Evolutionary conservation across 1,140 invertebrate genomes (phyloP).

Genomic region (Solenopsis fugax): DNA sequence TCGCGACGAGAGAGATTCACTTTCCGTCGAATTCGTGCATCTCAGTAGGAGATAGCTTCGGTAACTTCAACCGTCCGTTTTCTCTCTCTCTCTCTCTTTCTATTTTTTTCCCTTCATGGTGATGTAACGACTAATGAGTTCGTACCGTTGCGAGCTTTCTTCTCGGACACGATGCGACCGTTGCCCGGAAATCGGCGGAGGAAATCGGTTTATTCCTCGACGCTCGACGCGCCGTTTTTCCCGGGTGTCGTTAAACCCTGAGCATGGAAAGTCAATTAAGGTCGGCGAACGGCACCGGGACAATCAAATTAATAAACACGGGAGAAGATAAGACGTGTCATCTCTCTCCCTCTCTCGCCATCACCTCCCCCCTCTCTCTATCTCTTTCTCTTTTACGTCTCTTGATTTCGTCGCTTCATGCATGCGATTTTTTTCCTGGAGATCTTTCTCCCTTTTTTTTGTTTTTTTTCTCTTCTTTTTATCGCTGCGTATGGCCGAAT

Average conservation of each 20-base stretch:
- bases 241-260: not conserved
- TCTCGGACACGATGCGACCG: not conserved
- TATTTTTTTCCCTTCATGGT: not conserved
- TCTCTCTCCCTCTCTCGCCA: not conserved
- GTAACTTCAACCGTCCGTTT: not conserved
- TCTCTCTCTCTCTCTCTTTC: not conserved
- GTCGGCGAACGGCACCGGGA: not conserved
- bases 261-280: slow-evolving; percentile 25
- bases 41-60: not conserved
- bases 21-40: not conserved
- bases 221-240: not conserved
- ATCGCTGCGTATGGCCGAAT: slow-evolving; percentile 23
- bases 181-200: not conserved
- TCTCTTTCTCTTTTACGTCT: too few relatives aligned
- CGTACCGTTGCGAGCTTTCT: slow-evolving; percentile 21
- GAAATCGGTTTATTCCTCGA: not conserved
- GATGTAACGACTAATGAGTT: not conserved
- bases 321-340: not conserved
- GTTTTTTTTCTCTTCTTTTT: not conserved
- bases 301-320: slow-evolving; percentile 30
- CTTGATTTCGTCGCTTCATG: not conserved
- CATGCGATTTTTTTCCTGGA: not conserved
- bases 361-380: too few relatives aligned
- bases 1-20: not conserved
- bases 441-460: not conserved